Percentiles rank a stretch among this genome's conserved stretches.
Evolutionary conservation across 2,888 invertebrate genomes (phyloP).

Genomic region (Ochropleura plecta): DNA sequence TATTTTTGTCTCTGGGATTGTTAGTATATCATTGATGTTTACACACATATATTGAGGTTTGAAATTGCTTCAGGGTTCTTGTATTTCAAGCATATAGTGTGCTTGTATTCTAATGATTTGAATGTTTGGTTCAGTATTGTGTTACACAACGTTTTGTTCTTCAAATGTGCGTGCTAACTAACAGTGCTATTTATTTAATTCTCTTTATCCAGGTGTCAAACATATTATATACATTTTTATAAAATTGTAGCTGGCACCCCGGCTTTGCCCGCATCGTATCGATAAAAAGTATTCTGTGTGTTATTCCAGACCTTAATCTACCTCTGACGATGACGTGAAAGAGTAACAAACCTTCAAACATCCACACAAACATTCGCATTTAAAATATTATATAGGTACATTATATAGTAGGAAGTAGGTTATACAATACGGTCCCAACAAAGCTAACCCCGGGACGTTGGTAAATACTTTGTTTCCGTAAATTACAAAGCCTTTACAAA

Average conservation of each 20-base stretch:
- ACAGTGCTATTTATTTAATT: neutral
- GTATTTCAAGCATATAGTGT: slow-evolving; percentile 11
- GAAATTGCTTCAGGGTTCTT: slow-evolving; percentile 24
- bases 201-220: neutral
- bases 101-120: slow-evolving; percentile 6
- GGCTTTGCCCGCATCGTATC: no score
- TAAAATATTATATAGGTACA: no score
- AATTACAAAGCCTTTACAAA: slow-evolving; percentile 35
- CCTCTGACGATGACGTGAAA: no score
- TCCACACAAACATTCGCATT: no score
- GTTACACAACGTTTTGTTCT: neutral
- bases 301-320: no score
- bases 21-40: slow-evolving; percentile 13
- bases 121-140: neutral
- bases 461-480: neutral
- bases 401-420: no score
- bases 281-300: no score
- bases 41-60: slow-evolving; percentile 4
- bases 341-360: no score
- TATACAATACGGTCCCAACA: neutral
- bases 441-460: neutral
- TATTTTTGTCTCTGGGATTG: slow-evolving; percentile 15
- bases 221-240: neutral
- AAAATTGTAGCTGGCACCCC: neutral
- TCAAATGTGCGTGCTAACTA: neutral